Percentiles rank a stretch among this genome's conserved stretches.
Evolutionary conservation across 2,113 vertebrate species (phyloP).

Genomic region (Onychostoma macrolepis): DNA sequence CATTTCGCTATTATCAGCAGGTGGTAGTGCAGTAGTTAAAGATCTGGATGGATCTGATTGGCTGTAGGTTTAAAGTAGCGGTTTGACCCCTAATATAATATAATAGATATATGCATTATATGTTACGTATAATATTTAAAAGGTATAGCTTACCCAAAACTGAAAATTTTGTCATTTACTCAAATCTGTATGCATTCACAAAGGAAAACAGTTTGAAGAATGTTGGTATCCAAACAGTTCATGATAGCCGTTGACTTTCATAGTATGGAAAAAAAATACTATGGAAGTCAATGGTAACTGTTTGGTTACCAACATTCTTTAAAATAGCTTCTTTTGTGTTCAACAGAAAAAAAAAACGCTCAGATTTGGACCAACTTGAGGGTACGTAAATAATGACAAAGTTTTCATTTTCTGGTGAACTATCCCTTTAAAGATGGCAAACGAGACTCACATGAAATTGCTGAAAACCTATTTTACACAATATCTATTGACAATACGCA

Average conservation of each 20-base stretch:
- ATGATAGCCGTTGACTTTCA: not conserved
- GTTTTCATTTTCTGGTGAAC: too few relatives aligned
- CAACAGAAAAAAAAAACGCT: not conserved
- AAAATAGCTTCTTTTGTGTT: not conserved
- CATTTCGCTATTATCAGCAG: not conserved
- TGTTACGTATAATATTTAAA: not conserved
- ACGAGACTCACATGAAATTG: not conserved
- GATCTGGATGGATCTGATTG: not conserved
- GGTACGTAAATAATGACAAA: too few relatives aligned
- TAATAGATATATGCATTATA: not conserved
- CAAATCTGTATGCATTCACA: not conserved
- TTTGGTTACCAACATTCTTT: not conserved
- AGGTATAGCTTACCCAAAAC: not conserved
- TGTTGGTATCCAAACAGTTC: not conserved
- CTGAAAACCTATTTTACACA: not conserved
- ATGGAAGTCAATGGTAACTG: too few relatives aligned
- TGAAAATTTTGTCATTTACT: not conserved
- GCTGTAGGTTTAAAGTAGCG: not conserved
- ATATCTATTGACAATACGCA: not conserved
- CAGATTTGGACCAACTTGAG: not conserved
- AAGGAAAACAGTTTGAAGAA: not conserved
- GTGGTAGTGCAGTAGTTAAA: not conserved
- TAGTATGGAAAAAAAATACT: not conserved
- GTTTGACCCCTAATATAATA: not conserved
- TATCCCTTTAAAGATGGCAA: not conserved